Conservation (phyloP, 2,113 vertebrate species). For the Mionectes macconnelli region DNA sequence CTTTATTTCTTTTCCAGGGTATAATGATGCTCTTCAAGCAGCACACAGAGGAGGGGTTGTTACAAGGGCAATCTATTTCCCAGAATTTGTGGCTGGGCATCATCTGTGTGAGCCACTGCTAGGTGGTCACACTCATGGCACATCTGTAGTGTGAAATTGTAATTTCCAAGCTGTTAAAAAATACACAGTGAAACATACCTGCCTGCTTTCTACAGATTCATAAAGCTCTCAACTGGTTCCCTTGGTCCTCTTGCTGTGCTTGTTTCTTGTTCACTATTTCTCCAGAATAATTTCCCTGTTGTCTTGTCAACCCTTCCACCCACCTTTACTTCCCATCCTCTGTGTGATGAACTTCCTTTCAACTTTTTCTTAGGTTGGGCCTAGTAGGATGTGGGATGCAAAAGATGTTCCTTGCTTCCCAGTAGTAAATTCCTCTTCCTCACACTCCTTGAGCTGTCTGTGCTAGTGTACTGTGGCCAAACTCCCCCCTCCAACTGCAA, state of each 20-base stretch:
- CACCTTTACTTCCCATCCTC: neutral
- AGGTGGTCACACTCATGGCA: neutral
- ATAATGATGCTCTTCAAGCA: neutral
- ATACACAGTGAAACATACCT: neutral
- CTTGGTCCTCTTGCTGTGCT: accelerated
- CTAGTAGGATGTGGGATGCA: neutral
- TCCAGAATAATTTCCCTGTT: neutral
- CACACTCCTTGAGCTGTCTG: neutral
- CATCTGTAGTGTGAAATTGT: neutral
- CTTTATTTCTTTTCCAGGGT: neutral
- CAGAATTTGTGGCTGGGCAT: neutral
- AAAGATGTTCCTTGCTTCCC: neutral
- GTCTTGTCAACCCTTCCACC: neutral
- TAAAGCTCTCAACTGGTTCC: neutral
- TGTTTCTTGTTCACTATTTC: neutral
- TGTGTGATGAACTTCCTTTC: neutral
- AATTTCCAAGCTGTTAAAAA: neutral
- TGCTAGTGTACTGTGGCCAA: neutral
- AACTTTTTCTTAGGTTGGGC: neutral
- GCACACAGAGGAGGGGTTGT: neutral
- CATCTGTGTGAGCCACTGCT: neutral
- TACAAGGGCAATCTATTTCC: neutral
- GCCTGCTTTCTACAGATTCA: neutral
- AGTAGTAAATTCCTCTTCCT: neutral
- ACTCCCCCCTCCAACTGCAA: neutral